Percentiles rank a stretch among this genome's conserved stretches.
Evolutionary conservation across 2,888 invertebrate genomes (phyloP).

Genomic region (Cerastis rubricosa): DNA sequence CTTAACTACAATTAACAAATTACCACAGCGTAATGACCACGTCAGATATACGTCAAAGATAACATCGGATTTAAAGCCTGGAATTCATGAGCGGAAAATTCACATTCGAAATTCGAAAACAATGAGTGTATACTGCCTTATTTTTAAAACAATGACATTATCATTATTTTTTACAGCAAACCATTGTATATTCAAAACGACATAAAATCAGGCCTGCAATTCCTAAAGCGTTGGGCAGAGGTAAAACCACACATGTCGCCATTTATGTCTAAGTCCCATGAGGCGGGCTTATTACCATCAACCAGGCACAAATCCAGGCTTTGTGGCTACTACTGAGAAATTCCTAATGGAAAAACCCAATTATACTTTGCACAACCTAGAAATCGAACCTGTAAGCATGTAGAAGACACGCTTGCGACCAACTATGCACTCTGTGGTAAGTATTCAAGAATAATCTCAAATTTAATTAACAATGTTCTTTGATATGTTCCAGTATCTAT

Average conservation of each 20-base stretch:
- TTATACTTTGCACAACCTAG: not conserved
- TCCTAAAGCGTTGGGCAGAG: not conserved
- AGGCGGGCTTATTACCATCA: not conserved
- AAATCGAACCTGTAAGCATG: not conserved
- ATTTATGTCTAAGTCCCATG: not conserved
- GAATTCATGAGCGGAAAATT: not conserved
- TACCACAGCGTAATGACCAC: conserved; percentile 48
- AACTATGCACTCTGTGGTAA: not conserved
- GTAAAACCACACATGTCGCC: not conserved
- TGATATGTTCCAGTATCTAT: not conserved
- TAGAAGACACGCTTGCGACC: not conserved
- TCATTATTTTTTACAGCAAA: no score
- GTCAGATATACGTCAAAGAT: conserved; percentile 39
- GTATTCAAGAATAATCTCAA: not conserved
- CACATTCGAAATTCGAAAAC: not conserved
- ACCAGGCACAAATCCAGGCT: not conserved
- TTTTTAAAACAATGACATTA: not conserved
- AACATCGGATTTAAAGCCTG: conserved; percentile 23
- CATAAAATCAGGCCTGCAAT: not conserved
- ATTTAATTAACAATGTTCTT: not conserved
- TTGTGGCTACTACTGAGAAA: not conserved
- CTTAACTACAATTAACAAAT: conserved; percentile 45
- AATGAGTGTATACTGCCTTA: not conserved
- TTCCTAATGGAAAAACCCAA: not conserved
- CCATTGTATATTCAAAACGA: not conserved